Percentiles rank a stretch among this genome's conserved stretches.
phyloP scores from a whole-genome alignment of 2,113 vertebrate genomes.

The Cettia cetti region DNA sequence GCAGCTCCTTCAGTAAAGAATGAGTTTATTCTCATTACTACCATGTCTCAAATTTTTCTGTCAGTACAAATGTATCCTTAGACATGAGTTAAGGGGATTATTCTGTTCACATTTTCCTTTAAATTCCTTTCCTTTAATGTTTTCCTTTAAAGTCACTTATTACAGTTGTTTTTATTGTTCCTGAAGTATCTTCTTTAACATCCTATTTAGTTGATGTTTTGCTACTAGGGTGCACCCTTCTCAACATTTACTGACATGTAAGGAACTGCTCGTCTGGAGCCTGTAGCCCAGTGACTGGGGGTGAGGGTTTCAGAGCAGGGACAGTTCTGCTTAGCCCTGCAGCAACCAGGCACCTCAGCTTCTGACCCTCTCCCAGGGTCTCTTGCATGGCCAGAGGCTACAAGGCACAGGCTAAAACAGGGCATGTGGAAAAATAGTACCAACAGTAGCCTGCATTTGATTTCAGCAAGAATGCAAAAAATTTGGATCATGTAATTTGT shows the following conservation, averaged over 20 bases:
- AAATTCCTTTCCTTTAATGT: too few relatives aligned
- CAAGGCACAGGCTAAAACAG: background rate
- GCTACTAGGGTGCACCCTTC: background rate
- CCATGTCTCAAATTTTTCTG: background rate
- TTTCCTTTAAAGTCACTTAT: background rate
- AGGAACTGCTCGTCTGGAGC: background rate
- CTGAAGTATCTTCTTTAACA: background rate
- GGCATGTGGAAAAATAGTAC: background rate
- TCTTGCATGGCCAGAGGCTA: background rate
- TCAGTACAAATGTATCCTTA: background rate
- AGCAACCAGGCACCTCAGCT: background rate
- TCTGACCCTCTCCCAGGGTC: background rate
- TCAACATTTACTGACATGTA: rapidly evolving
- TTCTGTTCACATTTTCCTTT: background rate
- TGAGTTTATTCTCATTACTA: background rate
- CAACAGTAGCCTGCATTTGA: background rate
- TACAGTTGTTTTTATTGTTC: background rate
- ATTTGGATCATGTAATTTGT: background rate
- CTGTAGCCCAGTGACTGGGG: rapidly evolving
- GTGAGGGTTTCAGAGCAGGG: background rate
- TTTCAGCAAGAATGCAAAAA: background rate
- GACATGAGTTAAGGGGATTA: background rate
- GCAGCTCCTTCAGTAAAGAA: background rate
- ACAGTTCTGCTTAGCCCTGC: background rate
- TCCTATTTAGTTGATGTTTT: background rate